Percentiles rank a stretch among this genome's conserved stretches.
phyloP scores from a whole-genome alignment of 2,888 invertebrate genomes.

The Macaria liturata region DNA sequence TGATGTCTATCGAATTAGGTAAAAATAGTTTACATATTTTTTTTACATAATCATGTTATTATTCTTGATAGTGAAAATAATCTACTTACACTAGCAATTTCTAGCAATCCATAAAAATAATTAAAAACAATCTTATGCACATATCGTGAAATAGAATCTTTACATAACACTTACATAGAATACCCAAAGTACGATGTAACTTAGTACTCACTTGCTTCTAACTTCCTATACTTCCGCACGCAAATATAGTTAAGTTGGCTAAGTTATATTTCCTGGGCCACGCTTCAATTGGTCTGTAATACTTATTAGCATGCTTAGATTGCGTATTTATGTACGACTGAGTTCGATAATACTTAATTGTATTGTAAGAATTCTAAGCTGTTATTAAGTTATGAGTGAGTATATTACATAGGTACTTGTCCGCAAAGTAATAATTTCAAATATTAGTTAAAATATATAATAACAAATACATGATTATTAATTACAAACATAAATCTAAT shows the following conservation, averaged over 20 bases:
- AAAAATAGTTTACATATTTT: no score
- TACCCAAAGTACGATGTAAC: slow-evolving; percentile 12
- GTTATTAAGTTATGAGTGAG: no score
- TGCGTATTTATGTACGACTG: slow-evolving; percentile 12
- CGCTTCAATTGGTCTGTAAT: slow-evolving; percentile 24
- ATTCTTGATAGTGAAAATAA: no score
- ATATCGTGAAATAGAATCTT: slow-evolving; percentile 23
- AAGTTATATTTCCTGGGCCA: slow-evolving; percentile 5
- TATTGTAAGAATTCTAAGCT: neutral
- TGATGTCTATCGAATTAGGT: no score
- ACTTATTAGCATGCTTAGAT: slow-evolving; percentile 17
- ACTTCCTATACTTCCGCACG: slow-evolving; percentile 32
- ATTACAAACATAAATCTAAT: no score
- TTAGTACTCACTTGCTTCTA: slow-evolving; percentile 11
- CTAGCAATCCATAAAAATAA: no score
- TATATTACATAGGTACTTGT: no score
- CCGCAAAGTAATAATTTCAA: no score
- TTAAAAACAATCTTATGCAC: neutral
- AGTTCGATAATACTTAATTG: slow-evolving; percentile 6
- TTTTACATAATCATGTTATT: no score
- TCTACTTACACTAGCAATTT: no score
- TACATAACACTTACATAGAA: slow-evolving; percentile 35
- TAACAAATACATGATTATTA: no score
- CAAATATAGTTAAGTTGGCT: slow-evolving; percentile 14
- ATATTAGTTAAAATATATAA: no score